These are phyloP conservation scores for Leistus spinibarbis DNA, from an alignment of 2,888 invertebrate genomes.

Conservation along the genomic window DNA sequence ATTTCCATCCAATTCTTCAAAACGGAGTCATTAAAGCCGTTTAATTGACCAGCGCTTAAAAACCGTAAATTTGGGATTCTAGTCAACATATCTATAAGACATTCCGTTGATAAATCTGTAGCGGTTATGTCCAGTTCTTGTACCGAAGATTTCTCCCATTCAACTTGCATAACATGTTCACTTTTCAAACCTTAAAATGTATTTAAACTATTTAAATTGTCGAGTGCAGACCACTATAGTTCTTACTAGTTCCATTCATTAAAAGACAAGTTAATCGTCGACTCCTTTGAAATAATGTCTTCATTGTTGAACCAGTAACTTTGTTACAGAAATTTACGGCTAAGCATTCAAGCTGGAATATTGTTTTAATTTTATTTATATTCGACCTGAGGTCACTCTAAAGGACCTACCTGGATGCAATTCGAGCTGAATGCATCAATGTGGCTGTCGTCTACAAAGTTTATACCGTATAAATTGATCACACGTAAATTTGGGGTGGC, in stretches of 20 bases:
- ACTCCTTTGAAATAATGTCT: slow-evolving; percentile 91
- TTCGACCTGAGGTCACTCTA: neutral
- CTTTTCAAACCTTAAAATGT: slow-evolving; percentile 76
- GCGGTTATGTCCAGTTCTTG: slow-evolving; percentile 97
- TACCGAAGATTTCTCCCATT: slow-evolving; percentile 96
- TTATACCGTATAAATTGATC: slow-evolving; percentile 98
- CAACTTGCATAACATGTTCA: slow-evolving; percentile 92
- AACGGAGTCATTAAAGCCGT: slow-evolving; percentile 96
- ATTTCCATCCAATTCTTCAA: slow-evolving; percentile 89
- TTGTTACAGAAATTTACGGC: slow-evolving; percentile 97
- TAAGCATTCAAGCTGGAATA: slow-evolving; percentile 85
- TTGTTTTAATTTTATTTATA: neutral
- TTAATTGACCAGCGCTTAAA: slow-evolving; percentile 94
- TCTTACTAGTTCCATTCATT: slow-evolving; percentile 93
- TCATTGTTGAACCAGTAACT: slow-evolving; percentile 95
- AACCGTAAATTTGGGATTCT: slow-evolving; percentile 85
- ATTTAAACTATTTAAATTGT: neutral
- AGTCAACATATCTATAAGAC: slow-evolving; percentile 89
- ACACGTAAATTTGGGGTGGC: slow-evolving; percentile 97
- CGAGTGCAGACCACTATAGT: slow-evolving; percentile 41
- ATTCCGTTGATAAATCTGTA: slow-evolving; percentile 93
- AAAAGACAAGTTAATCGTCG: slow-evolving; percentile 89
- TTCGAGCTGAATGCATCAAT: slow-evolving; percentile 97
- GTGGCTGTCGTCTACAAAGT: slow-evolving; percentile 97
- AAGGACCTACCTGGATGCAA: slow-evolving; percentile 76